Evolutionary conservation across 2,113 vertebrate genomes (phyloP), one percentile per base, ranked within the genome.

Genomic region (Synodontis membranacea): DNA sequence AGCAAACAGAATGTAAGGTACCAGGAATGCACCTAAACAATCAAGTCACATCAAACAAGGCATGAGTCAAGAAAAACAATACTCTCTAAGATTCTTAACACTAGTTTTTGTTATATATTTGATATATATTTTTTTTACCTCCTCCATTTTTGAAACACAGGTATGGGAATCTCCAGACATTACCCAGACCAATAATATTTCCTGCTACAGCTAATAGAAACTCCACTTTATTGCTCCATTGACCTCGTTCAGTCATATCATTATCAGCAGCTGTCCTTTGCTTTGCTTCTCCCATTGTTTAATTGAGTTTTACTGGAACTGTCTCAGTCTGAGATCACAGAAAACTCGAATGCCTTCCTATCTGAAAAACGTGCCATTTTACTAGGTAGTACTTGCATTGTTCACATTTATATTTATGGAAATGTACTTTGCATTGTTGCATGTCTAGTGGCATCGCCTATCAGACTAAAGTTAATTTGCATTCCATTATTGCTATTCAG

Each of bases 1-100:
- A 89, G 92, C 90, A 88, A 95, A 94, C 5, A 94, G 90, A 86
- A 94, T 39, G 88, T 95, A 94, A 2, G 93, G 95, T 84, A 95
- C 91, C 76, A 95, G 86, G 62, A 95, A 95, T 1, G 92, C 94
- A 86, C 93, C 94, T 94, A 72, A 46, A 90, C 21, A 12, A 25
- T 8, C 6, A 90, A 83, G 4, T 83, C 2, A 89, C 74, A 84
- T n/a, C 52, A 19, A 52, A 66, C 44, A 78, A 52, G 1, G 12
- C n/a, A 83, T 52, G 50, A 52, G 0, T 52, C 50, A 52, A 52
- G 50, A 52, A n/a, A n/a, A n/a, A 52, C 50, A 52, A 52, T 52
- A 15, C 50, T 52, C 50, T 52, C 50, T 52, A 52, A 52, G 19
- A 52, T 52, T 52, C 15, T 52, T 52, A 5, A 79, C 34, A 39